Evolutionary conservation across 2,888 invertebrate genomes (phyloP).

Genomic region (Yponomeuta plumbellus): DNA sequence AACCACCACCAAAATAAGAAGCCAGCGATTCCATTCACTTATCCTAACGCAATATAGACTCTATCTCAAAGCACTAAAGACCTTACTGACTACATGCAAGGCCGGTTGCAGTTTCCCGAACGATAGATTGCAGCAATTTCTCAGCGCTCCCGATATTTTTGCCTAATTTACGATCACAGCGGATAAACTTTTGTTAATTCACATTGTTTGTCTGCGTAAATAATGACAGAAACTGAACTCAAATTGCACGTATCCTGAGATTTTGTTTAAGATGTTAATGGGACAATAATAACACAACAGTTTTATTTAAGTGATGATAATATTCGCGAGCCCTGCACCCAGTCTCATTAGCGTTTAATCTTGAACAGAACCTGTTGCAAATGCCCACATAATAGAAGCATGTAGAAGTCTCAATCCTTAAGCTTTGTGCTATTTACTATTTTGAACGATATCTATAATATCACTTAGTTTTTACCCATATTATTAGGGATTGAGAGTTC

Average conservation of each 20-base stretch:
- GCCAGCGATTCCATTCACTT: constrained; percentile 14
- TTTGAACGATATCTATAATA: too few species aligned
- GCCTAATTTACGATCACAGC: constrained; percentile 26
- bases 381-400: background rate
- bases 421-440: too few species aligned
- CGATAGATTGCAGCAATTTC: constrained; percentile 23
- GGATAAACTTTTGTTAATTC: constrained; percentile 25
- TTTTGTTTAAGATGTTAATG: background rate
- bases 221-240: background rate
- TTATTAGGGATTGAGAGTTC: too few species aligned
- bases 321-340: constrained; percentile 7
- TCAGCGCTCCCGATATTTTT: constrained; percentile 20
- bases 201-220: constrained; percentile 3
- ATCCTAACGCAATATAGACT: constrained; percentile 3
- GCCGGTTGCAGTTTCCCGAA: constrained; percentile 11
- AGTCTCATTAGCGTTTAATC: constrained; percentile 6
- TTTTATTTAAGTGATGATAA: background rate
- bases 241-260: background rate
- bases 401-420: background rate
- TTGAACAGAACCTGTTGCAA: constrained; percentile 1
- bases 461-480: too few species aligned
- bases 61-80: background rate
- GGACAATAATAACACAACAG: background rate
- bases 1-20: constrained; percentile 48
- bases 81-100: background rate